Evolutionary conservation across 2,888 invertebrate species (phyloP).

Genomic region (Trichopria drosophilae): DNA sequence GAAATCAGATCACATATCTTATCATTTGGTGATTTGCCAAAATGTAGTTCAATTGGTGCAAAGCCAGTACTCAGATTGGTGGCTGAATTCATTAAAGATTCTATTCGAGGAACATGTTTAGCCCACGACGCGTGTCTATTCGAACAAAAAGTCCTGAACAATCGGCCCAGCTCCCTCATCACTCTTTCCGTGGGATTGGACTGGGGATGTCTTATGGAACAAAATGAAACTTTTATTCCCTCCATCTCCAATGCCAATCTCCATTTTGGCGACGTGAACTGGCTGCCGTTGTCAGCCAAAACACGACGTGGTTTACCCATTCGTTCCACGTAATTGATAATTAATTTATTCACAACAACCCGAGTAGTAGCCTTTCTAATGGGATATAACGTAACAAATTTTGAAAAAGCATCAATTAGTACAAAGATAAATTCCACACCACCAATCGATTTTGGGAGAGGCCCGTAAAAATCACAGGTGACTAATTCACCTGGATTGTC

Average conservation of each 20-base stretch:
- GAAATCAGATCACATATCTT: background rate
- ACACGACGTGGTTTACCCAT: too few relatives aligned
- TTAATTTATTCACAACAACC: too few relatives aligned
- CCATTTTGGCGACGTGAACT: too few relatives aligned
- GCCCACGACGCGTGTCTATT: background rate
- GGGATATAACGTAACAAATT: too few relatives aligned
- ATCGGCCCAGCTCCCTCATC: background rate
- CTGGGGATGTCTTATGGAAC: too few relatives aligned
- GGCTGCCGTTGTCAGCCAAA: too few relatives aligned
- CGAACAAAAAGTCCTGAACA: background rate
- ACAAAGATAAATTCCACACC: background rate
- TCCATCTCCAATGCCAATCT: too few relatives aligned
- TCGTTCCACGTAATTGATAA: too few relatives aligned
- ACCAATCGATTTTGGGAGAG: background rate
- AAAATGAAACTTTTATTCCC: too few relatives aligned
- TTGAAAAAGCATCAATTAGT: too few relatives aligned
- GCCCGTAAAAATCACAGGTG: slow-evolving; percentile 6
- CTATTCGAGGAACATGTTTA: background rate
- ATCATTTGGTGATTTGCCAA: background rate
- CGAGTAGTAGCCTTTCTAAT: too few relatives aligned
- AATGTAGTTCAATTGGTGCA: slow-evolving; percentile 9
- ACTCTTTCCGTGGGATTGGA: background rate
- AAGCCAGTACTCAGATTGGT: slow-evolving; percentile 5
- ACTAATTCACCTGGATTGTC: too few relatives aligned
- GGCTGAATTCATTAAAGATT: background rate